Conservation (phyloP, 1,140 invertebrate species). For the Brachionus rotundiformis region DNA sequence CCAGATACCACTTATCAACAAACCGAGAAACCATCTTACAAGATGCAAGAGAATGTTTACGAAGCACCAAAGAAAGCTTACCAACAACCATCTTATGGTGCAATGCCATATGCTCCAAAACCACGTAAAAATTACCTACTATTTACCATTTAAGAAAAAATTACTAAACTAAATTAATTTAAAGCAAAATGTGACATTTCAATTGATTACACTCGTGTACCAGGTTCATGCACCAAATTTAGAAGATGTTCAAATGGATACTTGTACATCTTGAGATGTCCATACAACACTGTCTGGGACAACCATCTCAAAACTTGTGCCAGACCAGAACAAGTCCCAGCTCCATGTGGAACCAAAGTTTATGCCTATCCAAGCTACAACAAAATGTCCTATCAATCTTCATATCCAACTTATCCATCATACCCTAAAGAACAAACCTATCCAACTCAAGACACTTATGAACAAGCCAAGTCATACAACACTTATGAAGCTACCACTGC, state of each 20-base stretch:
- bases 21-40: too few relatives aligned
- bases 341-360: neutral
- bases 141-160: too few relatives aligned
- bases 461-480: neutral
- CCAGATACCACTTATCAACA: too few relatives aligned
- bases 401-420: neutral
- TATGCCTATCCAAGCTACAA: neutral
- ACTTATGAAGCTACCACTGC: neutral
- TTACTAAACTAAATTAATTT: neutral
- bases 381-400: neutral
- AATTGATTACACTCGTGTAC: neutral
- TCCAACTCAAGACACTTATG: neutral
- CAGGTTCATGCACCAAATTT: neutral
- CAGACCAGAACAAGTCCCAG: neutral
- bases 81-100: neutral
- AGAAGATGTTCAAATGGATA: slow-evolving; percentile 22
- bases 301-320: neutral
- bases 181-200: neutral
- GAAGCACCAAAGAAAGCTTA: neutral
- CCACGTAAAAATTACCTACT: neutral
- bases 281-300: slow-evolving; percentile 14
- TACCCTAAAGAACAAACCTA: neutral
- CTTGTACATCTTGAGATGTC: slow-evolving; percentile 25
- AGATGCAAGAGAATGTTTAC: neutral
- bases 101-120: neutral